These are phyloP conservation scores for Micrastur ruficollis DNA, from an alignment of 2,797 vertebrate species.

Conservation along the genomic window DNA sequence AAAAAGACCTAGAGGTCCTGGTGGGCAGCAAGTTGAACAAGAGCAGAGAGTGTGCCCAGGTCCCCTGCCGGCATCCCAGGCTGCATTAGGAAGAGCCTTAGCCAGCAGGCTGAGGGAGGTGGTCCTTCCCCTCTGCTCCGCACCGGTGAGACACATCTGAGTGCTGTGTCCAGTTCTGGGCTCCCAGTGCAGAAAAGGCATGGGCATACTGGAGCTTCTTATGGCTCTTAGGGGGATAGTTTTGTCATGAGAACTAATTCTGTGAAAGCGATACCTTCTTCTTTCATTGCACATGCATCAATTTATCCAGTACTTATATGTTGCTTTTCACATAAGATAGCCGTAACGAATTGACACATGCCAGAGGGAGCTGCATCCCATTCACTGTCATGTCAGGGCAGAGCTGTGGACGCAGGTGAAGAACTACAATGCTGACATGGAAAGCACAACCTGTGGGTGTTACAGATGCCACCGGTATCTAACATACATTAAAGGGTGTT, in stretches of 20 bases:
- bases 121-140: not conserved
- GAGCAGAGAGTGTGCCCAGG: not conserved
- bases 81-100: not conserved
- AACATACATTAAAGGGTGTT: not conserved
- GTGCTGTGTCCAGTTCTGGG: not conserved
- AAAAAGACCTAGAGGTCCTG: not conserved
- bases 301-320: not conserved
- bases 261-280: rapidly evolving
- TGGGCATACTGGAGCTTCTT: not conserved
- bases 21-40: not conserved
- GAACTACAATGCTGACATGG: not conserved
- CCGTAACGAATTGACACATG: rapidly evolving
- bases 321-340: not conserved
- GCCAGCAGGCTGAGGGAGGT: not conserved
- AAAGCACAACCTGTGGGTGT: not conserved
- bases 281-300: not conserved
- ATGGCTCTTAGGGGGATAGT: not conserved
- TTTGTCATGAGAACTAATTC: not conserved
- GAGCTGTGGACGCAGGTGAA: not conserved
- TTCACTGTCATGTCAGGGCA: not conserved
- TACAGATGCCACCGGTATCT: not conserved
- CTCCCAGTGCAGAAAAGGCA: not conserved
- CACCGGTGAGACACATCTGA: not conserved
- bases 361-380: not conserved
- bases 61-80: not conserved